These are phyloP conservation scores for Bombyx mandarina DNA, from an alignment of 1,140 invertebrate species.

Conservation along the genomic window DNA sequence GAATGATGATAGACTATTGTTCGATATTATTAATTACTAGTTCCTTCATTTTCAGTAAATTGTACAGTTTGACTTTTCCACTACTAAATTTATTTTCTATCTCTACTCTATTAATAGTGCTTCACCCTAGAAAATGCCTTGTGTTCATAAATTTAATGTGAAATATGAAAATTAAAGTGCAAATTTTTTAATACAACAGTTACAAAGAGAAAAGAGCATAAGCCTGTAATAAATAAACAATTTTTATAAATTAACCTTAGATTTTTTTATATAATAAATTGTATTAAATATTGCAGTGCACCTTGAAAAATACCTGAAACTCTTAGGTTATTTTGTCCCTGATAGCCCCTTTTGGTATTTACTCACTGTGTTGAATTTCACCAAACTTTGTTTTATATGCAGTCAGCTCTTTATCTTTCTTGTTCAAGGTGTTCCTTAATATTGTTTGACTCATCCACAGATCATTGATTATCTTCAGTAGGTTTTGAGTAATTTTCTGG, in stretches of 20 bases:
- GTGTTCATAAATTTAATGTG: too few species aligned
- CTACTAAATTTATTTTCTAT: too few species aligned
- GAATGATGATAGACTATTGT: too few species aligned
- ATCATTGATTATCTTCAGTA: slow-evolving; percentile 37
- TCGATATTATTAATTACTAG: too few species aligned
- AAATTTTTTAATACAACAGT: too few species aligned
- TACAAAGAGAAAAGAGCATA: not conserved
- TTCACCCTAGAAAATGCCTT: too few species aligned
- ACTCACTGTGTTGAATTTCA: slow-evolving; percentile 17
- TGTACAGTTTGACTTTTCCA: too few species aligned
- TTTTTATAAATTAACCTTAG: not conserved
- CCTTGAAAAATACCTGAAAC: not conserved
- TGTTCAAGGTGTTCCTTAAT: slow-evolving; percentile 26
- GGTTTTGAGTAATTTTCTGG: slow-evolving; percentile 30
- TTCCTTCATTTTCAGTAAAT: too few species aligned
- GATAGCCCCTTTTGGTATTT: not conserved
- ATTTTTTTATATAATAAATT: not conserved
- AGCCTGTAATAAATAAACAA: not conserved
- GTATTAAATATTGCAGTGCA: not conserved
- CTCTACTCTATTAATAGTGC: too few species aligned
- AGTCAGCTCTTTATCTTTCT: slow-evolving; percentile 49
- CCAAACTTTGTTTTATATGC: slow-evolving; percentile 36
- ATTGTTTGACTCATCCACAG: slow-evolving; percentile 34
- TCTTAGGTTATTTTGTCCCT: not conserved
- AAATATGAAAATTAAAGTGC: too few species aligned